Evolutionary conservation across 1,140 invertebrate species (phyloP).

Genomic region (honey bee (Apis mellifera)): DNA sequence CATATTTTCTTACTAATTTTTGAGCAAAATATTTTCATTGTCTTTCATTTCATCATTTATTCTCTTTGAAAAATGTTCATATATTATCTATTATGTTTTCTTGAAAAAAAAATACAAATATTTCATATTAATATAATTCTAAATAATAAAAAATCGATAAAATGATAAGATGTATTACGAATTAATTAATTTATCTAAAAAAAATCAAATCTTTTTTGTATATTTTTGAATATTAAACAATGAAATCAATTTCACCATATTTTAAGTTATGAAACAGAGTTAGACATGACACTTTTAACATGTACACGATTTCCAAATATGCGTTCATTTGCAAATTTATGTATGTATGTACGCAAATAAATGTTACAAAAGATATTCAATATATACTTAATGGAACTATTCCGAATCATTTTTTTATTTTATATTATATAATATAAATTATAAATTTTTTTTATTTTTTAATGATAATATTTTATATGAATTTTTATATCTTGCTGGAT

Average conservation of each 20-base stretch:
- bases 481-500: not conserved
- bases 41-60: conserved; percentile 14
- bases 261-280: not conserved
- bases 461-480: not conserved
- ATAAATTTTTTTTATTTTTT: not conserved
- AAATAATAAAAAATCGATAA: not conserved
- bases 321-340: conserved; percentile 27
- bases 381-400: conserved; percentile 32
- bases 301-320: conserved; percentile 2
- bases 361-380: conserved; percentile 45
- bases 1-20: conserved; percentile 47
- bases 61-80: not conserved
- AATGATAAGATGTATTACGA: not conserved
- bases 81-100: not conserved
- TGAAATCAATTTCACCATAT: conserved; percentile 6
- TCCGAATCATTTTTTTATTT: not conserved
- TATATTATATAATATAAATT: not conserved
- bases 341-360: conserved; percentile 27
- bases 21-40: conserved; percentile 25
- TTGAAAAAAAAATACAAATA: not conserved
- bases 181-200: not conserved
- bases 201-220: not conserved
- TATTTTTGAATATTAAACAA: conserved; percentile 1
- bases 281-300: not conserved
- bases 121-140: conserved; percentile 20